Evolutionary conservation across 2,113 vertebrate genomes (phyloP).

Genomic region (Melanostigma gelatinosum): DNA sequence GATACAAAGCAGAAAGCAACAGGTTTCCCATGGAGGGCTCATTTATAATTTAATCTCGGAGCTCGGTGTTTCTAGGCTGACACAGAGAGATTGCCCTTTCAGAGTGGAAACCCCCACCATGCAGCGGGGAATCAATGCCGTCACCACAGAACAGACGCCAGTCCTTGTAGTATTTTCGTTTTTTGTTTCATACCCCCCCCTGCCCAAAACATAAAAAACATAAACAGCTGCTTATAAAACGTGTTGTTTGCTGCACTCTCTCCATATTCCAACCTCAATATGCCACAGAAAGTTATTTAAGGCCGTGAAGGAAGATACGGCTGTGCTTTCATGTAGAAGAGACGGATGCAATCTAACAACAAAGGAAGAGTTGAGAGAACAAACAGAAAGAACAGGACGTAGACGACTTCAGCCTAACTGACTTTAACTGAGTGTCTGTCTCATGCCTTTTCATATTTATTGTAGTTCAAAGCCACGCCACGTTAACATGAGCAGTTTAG

Average conservation of each 20-base stretch:
- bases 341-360: conserved; percentile 41
- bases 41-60: conserved; percentile 82
- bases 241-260: conserved; percentile 25
- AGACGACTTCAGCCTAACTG: not conserved
- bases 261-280: conserved; percentile 41
- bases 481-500: conserved; percentile 8
- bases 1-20: conserved; percentile 61
- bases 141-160: conserved; percentile 62
- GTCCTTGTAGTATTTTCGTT: conserved; percentile 12
- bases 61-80: conserved; percentile 75
- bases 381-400: not conserved
- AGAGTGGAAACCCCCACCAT: conserved; percentile 76
- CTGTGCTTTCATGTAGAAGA: conserved; percentile 28
- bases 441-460: conserved; percentile 26
- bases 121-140: conserved; percentile 75
- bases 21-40: conserved; percentile 74
- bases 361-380: conserved; percentile 1
- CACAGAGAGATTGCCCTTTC: conserved; percentile 80
- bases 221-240: conserved; percentile 29
- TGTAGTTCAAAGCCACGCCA: conserved; percentile 35
- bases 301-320: conserved; percentile 25
- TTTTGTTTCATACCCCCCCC: not conserved
- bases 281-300: conserved; percentile 50
- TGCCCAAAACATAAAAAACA: not conserved
- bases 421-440: conserved; percentile 9